A percentile compares a stretch with the other conserved stretches of the same genome.
Evolutionary conservation across 37 sponge, comb jelly and placozoan species (phyloP).

Genomic region (Haliclona indistincta): DNA sequence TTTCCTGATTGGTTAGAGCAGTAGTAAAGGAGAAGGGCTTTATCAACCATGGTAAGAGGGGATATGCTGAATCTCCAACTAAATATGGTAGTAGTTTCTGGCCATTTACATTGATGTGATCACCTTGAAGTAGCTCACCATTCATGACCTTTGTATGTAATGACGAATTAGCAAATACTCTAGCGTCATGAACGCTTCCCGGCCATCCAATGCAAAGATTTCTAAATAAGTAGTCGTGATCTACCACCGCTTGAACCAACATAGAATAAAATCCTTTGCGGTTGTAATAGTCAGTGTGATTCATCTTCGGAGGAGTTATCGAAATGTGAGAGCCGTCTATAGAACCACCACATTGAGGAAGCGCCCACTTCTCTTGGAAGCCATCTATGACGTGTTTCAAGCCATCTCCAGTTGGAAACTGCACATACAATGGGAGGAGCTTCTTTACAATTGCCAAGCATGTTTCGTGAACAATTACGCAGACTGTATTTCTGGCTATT

Average conservation of each 20-base stretch:
- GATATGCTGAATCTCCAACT: conserved; percentile 62
- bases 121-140: conserved; percentile 17
- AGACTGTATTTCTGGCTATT: conserved; percentile 25
- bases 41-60: conserved; percentile 47
- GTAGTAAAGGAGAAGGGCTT: conserved; percentile 39
- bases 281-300: conserved; percentile 40
- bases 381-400: conserved; percentile 25
- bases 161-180: conserved; percentile 30
- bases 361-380: conserved; percentile 16
- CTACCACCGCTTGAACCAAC: conserved; percentile 33
- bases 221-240: not conserved
- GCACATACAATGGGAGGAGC: conserved; percentile 8
- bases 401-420: conserved; percentile 3
- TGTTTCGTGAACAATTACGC: conserved; percentile 27
- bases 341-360: conserved; percentile 35
- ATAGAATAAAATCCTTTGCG: conserved; percentile 35
- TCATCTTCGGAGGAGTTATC: conserved; percentile 11
- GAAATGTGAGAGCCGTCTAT: conserved; percentile 50
- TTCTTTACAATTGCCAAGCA: conserved; percentile 24
- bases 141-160: conserved; percentile 10
- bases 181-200: conserved; percentile 34
- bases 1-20: not conserved
- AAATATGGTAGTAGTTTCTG: conserved; percentile 18
- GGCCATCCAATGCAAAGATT: conserved; percentile 21
- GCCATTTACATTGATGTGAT: not conserved